Percentiles rank a stretch among this genome's conserved stretches.
phyloP scores from a whole-genome alignment of 35 echinoderm and acorn worm species.

The Holothuria glaberrima region DNA sequence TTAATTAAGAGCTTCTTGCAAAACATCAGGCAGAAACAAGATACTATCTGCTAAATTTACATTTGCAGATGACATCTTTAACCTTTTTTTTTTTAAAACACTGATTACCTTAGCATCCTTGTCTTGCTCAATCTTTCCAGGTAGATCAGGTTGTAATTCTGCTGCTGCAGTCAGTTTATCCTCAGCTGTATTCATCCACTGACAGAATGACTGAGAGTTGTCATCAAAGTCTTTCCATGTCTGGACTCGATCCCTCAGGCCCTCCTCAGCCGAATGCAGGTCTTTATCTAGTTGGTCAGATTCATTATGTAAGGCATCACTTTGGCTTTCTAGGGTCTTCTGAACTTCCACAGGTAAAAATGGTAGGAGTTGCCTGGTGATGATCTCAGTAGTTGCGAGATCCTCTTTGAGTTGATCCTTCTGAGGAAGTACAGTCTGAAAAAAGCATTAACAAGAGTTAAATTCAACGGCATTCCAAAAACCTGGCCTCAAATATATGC shows the following conservation, averaged over 20 bases:
- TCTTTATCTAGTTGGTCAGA: slow-evolving; percentile 5
- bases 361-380: neutral
- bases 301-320: slow-evolving; percentile 7
- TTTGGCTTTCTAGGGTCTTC: slow-evolving; percentile 25
- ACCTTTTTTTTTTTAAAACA: too few relatives aligned
- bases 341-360: slow-evolving; percentile 13
- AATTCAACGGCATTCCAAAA: neutral
- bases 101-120: neutral
- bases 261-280: neutral
- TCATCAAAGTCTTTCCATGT: slow-evolving; percentile 8
- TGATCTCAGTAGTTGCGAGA: neutral
- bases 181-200: slow-evolving; percentile 3
- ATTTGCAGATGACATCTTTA: too few relatives aligned
- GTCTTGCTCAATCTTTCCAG: slow-evolving; percentile 9
- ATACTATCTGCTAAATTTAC: too few relatives aligned
- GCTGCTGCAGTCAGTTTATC: neutral
- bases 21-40: too few relatives aligned
- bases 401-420: neutral
- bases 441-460: neutral
- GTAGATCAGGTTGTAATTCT: slow-evolving; percentile 11
- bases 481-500: too few relatives aligned
- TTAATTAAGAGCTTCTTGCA: too few relatives aligned
- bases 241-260: neutral
- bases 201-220: neutral
- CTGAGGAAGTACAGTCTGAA: neutral